These are phyloP conservation scores for Leptodactylus fuscus DNA, from an alignment of 2,113 vertebrate genomes.

Conservation along the genomic window DNA sequence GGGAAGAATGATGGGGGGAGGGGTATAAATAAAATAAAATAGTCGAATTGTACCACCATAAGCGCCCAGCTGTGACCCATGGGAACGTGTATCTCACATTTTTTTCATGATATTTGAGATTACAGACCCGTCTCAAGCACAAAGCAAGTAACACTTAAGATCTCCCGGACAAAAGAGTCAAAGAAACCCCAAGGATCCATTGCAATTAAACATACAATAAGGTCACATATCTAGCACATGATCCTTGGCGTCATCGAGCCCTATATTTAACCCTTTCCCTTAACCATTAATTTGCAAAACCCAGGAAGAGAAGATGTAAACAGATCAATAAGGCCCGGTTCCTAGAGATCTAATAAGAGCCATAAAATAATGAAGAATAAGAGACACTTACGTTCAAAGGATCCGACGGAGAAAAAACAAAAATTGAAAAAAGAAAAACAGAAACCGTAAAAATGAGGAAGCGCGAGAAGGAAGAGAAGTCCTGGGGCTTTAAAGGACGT, in stretches of 20 bases:
- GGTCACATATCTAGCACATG: neutral
- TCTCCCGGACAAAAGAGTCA: neutral
- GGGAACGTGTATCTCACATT: neutral
- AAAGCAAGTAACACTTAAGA: neutral
- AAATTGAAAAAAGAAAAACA: constrained; percentile 11
- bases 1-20: neutral
- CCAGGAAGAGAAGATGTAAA: neutral
- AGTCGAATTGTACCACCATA: neutral
- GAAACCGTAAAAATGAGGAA: constrained; percentile 46
- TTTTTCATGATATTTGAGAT: neutral
- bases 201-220: neutral
- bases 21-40: neutral
- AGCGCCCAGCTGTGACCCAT: neutral
- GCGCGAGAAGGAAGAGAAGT: constrained; percentile 50
- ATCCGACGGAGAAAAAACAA: constrained; percentile 42
- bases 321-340: neutral
- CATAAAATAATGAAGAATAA: neutral
- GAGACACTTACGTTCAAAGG: constrained; percentile 62
- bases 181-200: neutral
- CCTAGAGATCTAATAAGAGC: neutral
- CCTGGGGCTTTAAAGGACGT: constrained; percentile 49
- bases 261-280: constrained; percentile 9
- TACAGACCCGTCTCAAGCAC: neutral
- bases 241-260: neutral
- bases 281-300: neutral